Evolutionary conservation across 2,113 vertebrate genomes (phyloP), one percentile per base, ranked within the genome.

Genomic region (Oncorhynchus masou): DNA sequence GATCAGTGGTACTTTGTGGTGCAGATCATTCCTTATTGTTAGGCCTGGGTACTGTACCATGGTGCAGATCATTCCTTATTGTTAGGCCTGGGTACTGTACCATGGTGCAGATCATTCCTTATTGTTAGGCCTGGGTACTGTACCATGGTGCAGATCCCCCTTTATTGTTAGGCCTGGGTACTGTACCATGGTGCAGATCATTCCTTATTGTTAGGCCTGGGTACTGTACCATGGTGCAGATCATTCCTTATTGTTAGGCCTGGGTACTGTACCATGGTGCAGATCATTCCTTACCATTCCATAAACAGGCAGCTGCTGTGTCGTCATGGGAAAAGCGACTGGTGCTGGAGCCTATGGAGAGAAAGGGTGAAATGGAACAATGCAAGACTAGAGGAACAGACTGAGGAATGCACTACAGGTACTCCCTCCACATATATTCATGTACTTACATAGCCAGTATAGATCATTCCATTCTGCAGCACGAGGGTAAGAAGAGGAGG

Each of bases 251-350:
- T 31, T 5, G 31, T 31, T 31, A 31, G 31, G 31, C 7, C 34
- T 7, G 5, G 6, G 34, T 39, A 1, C 15, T 68, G 29, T 34
- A 15, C 31, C 22, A 31, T 31, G 1, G 34, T 20, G 20, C 9
- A 60, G 19, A 59, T 20, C 62, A 64, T n/a, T 51, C 5, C 91
- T 92, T 95, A 96, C 96, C 96, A 97, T 96, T 94, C 95, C 94
- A 88, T 96, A 96, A 80, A 96, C 87, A 96, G 95, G 95, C 94
- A 96, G 94, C 96, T 97, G 95, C 85, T 95, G 94, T 89, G 95
- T 92, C 85, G 95, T 95, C 94, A 95, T 84, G 77, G 95, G 94
- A 93, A 94, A 96, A 75, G 94, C 81, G 80, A 96, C 88, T 84
- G 95, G 95, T 89, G 95, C 94, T 86, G 95, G 94, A 92, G 95